Evolutionary conservation across 2,113 vertebrate species (phyloP).

Genomic region (Melospiza georgiana): DNA sequence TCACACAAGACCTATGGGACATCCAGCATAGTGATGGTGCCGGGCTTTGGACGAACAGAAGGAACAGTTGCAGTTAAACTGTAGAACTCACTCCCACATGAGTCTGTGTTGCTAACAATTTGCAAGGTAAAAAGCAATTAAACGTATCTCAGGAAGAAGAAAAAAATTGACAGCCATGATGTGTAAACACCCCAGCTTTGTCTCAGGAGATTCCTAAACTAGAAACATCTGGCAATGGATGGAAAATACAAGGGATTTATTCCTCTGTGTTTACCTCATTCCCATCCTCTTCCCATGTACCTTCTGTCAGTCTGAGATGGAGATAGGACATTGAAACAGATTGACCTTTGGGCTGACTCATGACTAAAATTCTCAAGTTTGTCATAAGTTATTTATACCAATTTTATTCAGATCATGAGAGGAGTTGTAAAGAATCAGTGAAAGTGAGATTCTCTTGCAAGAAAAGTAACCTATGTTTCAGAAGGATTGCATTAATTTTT

Average conservation of each 20-base stretch:
- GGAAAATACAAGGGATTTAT: not conserved
- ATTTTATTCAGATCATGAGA: not conserved
- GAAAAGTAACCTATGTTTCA: not conserved
- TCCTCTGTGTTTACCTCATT: not conserved
- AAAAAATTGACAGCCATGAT: not conserved
- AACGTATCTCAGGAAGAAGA: not conserved
- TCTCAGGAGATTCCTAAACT: not conserved
- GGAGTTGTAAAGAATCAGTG: not conserved
- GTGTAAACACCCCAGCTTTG: not conserved
- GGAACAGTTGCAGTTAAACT: not conserved
- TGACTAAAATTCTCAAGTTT: not conserved
- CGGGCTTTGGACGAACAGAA: not conserved
- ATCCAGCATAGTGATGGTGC: not conserved
- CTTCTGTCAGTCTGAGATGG: not conserved
- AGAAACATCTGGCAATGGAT: not conserved
- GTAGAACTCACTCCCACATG: not conserved
- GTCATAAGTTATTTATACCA: not conserved
- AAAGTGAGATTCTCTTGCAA: not conserved
- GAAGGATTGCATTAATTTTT: not conserved
- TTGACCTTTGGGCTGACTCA: not conserved
- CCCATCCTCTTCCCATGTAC: not conserved
- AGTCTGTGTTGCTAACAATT: not conserved
- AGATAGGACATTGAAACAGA: not conserved
- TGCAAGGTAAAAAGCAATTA: not conserved
- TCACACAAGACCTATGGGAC: not conserved